phyloP scores from a whole-genome alignment of 23 tunicate species.

The Trididemnum clinides region DNA sequence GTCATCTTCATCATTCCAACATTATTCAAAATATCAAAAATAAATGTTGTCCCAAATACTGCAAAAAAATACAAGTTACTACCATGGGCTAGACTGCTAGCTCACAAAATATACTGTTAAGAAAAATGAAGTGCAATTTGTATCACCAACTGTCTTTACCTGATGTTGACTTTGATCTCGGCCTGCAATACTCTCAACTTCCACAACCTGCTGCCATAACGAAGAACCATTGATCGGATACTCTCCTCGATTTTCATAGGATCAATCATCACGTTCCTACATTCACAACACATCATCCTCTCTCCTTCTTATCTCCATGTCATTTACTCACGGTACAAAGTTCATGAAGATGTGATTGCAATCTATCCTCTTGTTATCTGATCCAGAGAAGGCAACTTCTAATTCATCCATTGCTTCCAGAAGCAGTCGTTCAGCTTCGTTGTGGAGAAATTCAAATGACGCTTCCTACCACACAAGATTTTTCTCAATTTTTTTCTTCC shows the following conservation, averaged over 20 bases:
- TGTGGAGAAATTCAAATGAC: slow-evolving; percentile 91
- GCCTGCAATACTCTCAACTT: slow-evolving; percentile 97
- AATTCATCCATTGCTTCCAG: slow-evolving; percentile 99
- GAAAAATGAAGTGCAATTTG: too few species aligned
- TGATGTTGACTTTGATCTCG: slow-evolving; percentile 98
- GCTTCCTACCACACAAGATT: too few species aligned
- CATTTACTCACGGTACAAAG: slow-evolving; percentile 92
- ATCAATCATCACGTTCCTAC: slow-evolving; percentile 86
- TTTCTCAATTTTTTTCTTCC: too few species aligned
- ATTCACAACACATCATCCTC: not conserved
- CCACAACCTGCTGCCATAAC: slow-evolving; percentile 98
- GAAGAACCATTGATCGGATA: slow-evolving; percentile 91
- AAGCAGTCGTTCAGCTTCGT: slow-evolving; percentile 94
- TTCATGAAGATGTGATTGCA: slow-evolving; percentile 99
- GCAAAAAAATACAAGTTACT: too few species aligned
- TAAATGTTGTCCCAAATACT: too few species aligned
- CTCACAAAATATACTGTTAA: too few species aligned
- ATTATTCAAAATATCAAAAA: too few species aligned
- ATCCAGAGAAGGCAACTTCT: slow-evolving; percentile 93
- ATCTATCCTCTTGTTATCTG: slow-evolving; percentile 78
- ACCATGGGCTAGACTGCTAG: too few species aligned
- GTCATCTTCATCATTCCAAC: too few species aligned
- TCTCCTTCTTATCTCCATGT: not conserved
- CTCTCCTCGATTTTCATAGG: slow-evolving; percentile 85
- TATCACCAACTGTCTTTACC: too few species aligned